A percentile compares a stretch with the other conserved stretches of the same genome.
Evolutionary conservation across 2,113 vertebrate species (phyloP).

Genomic region (Pardalotus punctatus): DNA sequence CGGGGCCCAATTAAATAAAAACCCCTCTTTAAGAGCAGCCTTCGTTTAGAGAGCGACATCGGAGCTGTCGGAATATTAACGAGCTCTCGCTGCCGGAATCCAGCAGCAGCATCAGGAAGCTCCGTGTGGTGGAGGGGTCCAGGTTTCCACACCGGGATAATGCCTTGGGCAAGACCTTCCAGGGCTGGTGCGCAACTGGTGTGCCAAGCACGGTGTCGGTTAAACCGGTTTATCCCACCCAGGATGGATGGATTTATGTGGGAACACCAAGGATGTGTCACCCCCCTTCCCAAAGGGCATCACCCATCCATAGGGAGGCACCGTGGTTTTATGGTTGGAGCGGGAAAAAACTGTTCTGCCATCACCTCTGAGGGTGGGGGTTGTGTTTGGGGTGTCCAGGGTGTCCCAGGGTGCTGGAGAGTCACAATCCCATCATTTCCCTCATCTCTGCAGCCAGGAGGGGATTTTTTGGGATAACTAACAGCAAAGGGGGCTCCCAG

Average conservation of each 20-base stretch:
- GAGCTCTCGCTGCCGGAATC: neutral
- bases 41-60: neutral
- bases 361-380: fast-evolving
- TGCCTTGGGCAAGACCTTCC: neutral
- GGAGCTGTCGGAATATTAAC: constrained; percentile 63
- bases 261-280: neutral
- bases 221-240: neutral
- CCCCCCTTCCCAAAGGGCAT: neutral
- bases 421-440: neutral
- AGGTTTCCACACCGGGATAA: neutral
- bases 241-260: neutral
- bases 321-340: fast-evolving
- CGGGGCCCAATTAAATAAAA: constrained; percentile 45
- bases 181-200: fast-evolving
- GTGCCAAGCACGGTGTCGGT: neutral
- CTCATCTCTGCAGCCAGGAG: fast-evolving
- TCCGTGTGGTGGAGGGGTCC: fast-evolving
- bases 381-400: neutral
- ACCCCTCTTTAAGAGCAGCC: neutral
- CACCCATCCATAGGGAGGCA: neutral
- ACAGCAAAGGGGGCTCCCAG: neutral
- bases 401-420: neutral
- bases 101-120: fast-evolving
- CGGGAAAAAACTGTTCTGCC: neutral
- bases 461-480: neutral